Base-by-base conservation (phyloP, 2,113 vertebrate species). In the Erythrocercus mccallii region DNA sequence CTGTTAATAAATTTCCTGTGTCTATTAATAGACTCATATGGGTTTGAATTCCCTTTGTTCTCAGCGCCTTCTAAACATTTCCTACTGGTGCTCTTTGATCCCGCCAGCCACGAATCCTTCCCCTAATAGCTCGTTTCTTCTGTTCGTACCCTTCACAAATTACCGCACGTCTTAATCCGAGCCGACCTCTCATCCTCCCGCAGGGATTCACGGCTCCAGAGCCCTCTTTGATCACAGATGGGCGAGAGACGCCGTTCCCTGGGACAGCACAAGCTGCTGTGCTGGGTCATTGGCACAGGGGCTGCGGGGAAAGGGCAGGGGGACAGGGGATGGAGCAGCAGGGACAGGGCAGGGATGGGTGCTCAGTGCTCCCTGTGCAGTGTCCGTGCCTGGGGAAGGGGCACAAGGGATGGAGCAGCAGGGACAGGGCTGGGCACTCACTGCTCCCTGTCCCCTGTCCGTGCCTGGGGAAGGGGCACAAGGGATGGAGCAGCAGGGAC, bases 11-110 rank as follows among this genome's bases (percentile, higher is more conserved):
- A 77, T 77, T 92, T 84, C 70, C 50, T 25, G 6, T 53, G 51
- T 60, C 73, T 90, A 76, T 78, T 89, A 71, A 94, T 28, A 81
- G 90, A 66, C 58, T 48, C 51, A 28, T 4, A n/a, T 15, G 47
- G 38, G 35, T 35, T 78, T 81, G 87, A 58, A 82, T 78, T 81
- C 51, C 87, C 73, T 91, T 91, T 81, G 70, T 79, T 96, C 70
- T 57, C 15, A 33, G 33, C 17, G 58, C 60, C 62, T 81, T 81
- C 79, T 47, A 94, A 95, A 74, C 78, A 58, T 86, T 89, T 87
- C 93, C 81, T 78, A 38, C 69, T n/a, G 80, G 2, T 83, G 68
- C 68, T 79, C 65, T 89, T 87, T 84, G 66, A 78, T 87, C 64
- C 77, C 5, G 1, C 77, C 70, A 84, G 65, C 51, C 81, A 54